These are phyloP conservation scores for Pollicipes pollicipes DNA, from an alignment of 1,140 invertebrate species.

Conservation along the genomic window DNA sequence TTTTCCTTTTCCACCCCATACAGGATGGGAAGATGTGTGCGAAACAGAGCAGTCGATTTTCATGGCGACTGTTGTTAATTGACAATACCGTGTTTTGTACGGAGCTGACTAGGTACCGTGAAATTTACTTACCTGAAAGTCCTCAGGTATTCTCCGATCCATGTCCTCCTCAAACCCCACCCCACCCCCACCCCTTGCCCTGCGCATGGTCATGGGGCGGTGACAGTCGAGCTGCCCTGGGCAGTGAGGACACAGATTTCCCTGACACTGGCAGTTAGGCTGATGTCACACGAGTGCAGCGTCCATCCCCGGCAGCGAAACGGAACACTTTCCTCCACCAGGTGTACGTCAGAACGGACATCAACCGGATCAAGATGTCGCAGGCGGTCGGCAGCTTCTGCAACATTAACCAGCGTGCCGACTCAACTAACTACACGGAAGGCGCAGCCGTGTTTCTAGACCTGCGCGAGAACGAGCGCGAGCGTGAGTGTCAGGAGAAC, in stretches of 20 bases:
- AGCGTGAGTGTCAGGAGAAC: constrained; percentile 39
- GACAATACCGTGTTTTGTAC: background rate
- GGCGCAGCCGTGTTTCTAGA: constrained; percentile 77
- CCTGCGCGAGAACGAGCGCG: constrained; percentile 79
- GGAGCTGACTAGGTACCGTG: background rate
- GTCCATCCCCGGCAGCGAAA: too few species aligned
- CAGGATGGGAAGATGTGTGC: too few species aligned
- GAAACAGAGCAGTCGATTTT: background rate
- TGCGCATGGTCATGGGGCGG: background rate
- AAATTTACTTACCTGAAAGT: background rate
- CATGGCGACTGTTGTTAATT: constrained; percentile 8
- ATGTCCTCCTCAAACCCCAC: background rate
- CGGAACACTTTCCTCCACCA: constrained; percentile 17
- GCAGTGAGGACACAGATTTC: too few species aligned
- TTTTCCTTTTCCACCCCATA: too few species aligned
- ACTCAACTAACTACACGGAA: constrained; percentile 65
- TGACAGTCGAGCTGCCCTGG: too few species aligned
- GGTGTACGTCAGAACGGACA: constrained; percentile 82
- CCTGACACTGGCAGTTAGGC: background rate
- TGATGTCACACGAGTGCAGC: too few species aligned
- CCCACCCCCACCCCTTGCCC: background rate
- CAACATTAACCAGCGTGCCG: constrained; percentile 72
- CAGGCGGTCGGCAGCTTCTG: constrained; percentile 80
- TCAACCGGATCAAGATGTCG: constrained; percentile 76
- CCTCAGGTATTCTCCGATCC: background rate